phyloP scores from a whole-genome alignment of 2,113 vertebrate genomes.

The Lonchura striata region DNA sequence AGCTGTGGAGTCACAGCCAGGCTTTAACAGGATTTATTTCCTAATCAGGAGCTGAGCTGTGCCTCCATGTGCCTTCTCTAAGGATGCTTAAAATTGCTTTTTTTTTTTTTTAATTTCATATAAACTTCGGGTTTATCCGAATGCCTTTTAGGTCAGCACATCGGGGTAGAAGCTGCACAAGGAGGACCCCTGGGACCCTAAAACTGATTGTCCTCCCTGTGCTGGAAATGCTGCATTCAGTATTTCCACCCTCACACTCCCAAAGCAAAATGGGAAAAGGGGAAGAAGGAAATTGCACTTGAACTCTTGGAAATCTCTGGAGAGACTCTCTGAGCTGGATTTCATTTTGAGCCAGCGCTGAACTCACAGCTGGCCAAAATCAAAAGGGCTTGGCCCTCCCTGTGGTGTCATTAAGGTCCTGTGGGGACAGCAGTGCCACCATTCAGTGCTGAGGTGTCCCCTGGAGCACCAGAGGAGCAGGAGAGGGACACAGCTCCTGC shows the following conservation, averaged over 20 bases:
- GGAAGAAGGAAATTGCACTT: background rate
- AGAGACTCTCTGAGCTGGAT: background rate
- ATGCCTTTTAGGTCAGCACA: background rate
- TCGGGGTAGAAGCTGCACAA: background rate
- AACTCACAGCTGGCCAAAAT: background rate
- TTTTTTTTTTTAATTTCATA: background rate
- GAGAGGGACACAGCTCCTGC: background rate
- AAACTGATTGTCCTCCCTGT: background rate
- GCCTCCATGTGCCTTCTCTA: background rate
- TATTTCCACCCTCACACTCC: background rate
- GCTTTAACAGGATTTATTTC: background rate
- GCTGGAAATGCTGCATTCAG: background rate
- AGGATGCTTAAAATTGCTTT: background rate
- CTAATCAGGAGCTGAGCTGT: background rate
- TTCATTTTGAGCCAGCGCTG: background rate
- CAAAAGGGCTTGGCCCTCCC: background rate
- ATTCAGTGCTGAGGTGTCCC: background rate
- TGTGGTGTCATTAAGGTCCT: background rate
- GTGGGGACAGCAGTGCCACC: background rate
- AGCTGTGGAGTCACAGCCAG: background rate
- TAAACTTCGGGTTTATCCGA: background rate
- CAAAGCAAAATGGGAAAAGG: background rate
- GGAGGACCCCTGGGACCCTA: background rate
- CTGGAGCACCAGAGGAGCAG: background rate
- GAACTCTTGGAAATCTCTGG: background rate